These are phyloP conservation scores for Heliconius hortense DNA, from an alignment of 2,888 invertebrate genomes.

Conservation along the genomic window DNA sequence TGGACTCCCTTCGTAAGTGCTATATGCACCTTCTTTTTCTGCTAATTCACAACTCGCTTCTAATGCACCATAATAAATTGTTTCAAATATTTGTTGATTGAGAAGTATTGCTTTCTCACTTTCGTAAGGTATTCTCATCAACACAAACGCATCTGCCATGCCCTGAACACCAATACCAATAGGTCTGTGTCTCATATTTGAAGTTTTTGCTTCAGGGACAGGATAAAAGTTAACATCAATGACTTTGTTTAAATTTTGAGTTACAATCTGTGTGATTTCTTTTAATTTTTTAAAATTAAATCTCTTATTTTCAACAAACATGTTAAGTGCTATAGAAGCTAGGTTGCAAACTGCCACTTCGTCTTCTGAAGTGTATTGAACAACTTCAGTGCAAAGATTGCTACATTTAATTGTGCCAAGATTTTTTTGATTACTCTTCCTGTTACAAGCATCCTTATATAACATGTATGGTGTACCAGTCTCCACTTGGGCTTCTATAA, in stretches of 20 bases:
- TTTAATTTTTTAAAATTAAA: conserved; percentile 95
- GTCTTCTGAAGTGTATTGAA: conserved; percentile 95
- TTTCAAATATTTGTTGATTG: conserved; percentile 98
- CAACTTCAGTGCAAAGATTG: conserved; percentile 98
- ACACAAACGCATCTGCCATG: conserved; percentile 96
- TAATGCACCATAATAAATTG: conserved; percentile 97
- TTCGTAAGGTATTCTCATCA: conserved; percentile 96
- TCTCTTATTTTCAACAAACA: conserved; percentile 91
- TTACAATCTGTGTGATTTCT: conserved; percentile 92
- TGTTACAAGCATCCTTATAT: conserved; percentile 97
- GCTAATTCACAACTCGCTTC: conserved; percentile 98
- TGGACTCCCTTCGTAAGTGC: conserved; percentile 95
- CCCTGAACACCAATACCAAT: conserved; percentile 98
- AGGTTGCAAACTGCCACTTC: conserved; percentile 99
- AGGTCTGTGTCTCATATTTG: conserved; percentile 93
- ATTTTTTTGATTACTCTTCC: conserved; percentile 98
- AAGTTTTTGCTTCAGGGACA: conserved; percentile 91
- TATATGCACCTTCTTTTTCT: conserved; percentile 91
- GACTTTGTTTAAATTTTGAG: conserved; percentile 96
- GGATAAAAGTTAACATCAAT: conserved; percentile 99
- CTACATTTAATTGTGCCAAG: conserved; percentile 99
- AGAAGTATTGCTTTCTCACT: conserved; percentile 91
- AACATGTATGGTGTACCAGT: conserved; percentile 99
- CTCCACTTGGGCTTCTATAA: conserved; percentile 97
- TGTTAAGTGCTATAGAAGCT: conserved; percentile 97